phyloP scores from a whole-genome alignment of 2,113 vertebrate species.

The Nycticorax nycticorax region DNA sequence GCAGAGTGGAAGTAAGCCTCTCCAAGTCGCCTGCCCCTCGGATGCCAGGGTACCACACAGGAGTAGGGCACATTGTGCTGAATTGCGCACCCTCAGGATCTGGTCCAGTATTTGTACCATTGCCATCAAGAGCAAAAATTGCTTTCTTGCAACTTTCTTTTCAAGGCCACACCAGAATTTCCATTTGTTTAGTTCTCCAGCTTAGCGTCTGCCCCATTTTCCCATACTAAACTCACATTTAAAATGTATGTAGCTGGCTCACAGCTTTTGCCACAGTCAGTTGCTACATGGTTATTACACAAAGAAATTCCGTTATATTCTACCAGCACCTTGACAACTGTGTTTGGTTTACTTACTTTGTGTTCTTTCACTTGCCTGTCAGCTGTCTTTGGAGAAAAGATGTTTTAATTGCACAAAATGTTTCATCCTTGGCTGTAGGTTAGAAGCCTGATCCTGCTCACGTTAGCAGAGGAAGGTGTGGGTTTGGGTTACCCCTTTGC shows the following conservation, averaged over 20 bases:
- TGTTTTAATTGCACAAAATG: neutral
- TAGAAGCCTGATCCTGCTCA: neutral
- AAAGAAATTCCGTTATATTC: neutral
- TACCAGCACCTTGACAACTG: neutral
- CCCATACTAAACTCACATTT: neutral
- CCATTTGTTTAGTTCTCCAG: neutral
- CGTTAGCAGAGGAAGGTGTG: neutral
- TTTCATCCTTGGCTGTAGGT: neutral
- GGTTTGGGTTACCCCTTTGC: neutral
- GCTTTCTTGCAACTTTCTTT: neutral
- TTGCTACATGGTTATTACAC: neutral
- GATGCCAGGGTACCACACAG: neutral
- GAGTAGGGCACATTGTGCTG: neutral
- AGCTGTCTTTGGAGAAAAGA: neutral
- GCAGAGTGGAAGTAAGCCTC: neutral
- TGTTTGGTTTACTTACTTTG: neutral
- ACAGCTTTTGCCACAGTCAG: neutral
- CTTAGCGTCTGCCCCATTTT: neutral
- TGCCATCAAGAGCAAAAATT: neutral
- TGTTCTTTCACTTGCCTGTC: neutral
- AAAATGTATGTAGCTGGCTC: neutral
- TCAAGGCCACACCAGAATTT: neutral
- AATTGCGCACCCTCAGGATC: neutral
- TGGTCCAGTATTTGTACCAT: neutral
- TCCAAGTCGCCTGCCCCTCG: neutral